phyloP scores from a whole-genome alignment of 1,140 invertebrate species.

The Dendrolimus kikuchii region DNA sequence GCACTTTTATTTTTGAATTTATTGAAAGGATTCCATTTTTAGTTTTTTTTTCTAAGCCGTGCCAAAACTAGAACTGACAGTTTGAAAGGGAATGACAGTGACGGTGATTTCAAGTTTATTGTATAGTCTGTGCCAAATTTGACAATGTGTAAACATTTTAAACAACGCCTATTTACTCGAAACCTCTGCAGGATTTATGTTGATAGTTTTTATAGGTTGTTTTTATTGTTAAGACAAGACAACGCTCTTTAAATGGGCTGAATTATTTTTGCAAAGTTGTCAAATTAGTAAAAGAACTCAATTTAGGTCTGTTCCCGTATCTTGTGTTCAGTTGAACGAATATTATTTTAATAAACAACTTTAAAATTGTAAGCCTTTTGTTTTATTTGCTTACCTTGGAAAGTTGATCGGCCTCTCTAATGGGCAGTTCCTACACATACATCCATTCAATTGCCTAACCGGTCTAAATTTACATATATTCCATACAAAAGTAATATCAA shows the following conservation, averaged over 20 bases:
- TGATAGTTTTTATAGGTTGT: slow-evolving; percentile 69
- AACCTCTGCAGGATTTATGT: slow-evolving; percentile 63
- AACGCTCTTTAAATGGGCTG: slow-evolving; percentile 28
- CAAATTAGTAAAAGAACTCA: slow-evolving; percentile 61
- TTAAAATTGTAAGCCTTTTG: slow-evolving; percentile 56
- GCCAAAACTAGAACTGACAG: slow-evolving; percentile 54
- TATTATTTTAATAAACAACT: slow-evolving; percentile 72
- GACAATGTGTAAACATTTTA: slow-evolving; percentile 20
- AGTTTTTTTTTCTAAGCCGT: slow-evolving; percentile 31
- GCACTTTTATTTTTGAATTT: slow-evolving; percentile 33
- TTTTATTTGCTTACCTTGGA: slow-evolving; percentile 11
- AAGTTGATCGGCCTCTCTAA: neutral
- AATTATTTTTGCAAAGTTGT: slow-evolving; percentile 56
- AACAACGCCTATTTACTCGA: slow-evolving; percentile 14
- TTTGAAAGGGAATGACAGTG: slow-evolving; percentile 24
- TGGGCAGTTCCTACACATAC: too few relatives aligned
- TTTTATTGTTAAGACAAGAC: slow-evolving; percentile 69
- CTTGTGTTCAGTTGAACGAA: slow-evolving; percentile 70
- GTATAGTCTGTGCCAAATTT: slow-evolving; percentile 57
- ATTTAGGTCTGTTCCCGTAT: slow-evolving; percentile 63
- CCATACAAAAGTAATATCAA: too few relatives aligned
- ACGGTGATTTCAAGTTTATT: too few relatives aligned
- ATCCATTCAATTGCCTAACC: too few relatives aligned
- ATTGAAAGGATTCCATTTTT: slow-evolving; percentile 25
- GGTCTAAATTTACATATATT: too few relatives aligned